Evolutionary conservation across 2,888 invertebrate genomes (phyloP), one percentile per base, ranked within the genome.

Genomic region (Ferdinandea cuprea): DNA sequence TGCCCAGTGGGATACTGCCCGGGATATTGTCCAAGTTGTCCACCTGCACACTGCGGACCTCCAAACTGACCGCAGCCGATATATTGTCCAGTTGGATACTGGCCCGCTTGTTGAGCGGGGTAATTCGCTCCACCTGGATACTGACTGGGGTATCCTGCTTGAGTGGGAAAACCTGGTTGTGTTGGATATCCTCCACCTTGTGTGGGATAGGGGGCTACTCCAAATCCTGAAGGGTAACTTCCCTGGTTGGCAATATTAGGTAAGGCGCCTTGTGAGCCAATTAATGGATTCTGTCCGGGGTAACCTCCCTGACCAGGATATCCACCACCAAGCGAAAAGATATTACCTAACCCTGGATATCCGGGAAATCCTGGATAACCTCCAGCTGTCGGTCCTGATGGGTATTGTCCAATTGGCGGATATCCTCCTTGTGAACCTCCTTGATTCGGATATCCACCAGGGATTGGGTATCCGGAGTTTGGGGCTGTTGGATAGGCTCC

Each of bases 401-500:
- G 77, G 52, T 19, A 78, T 56, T 50, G 65, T 25, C 79, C 85
- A n/a, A 54, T 28, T 1, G 30, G 52, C 11, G 69, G 69, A 72
- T 44, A 76, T 11, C 73, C 71, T 11, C 73, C 71, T 28, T 65
- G 80, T 6, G 19, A 8, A 35, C 15, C 9, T n/a, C 79, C 85
- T 11, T 58, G 63, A 61, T 48, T 72, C 9, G 74, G 85, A 25
- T 78, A 63, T 8, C 78, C 80, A 11, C 65, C 74, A 61, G 81
- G 81, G 1, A n/a, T 35, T 11, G 71, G 74, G 11, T 42, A 56
- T 46, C 68, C 58, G 73, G 17, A 44, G 19, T 11, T 61, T 15
- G 69, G 63, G 21, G 71, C 79, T 4, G 85, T 86, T 13, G 74
- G 80, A 6, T 86, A 86, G 5, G 88, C 87, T 4, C 85, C 86